Conservation (phyloP, 1,140 invertebrate species). For the Kradibia gibbosae region DNA sequence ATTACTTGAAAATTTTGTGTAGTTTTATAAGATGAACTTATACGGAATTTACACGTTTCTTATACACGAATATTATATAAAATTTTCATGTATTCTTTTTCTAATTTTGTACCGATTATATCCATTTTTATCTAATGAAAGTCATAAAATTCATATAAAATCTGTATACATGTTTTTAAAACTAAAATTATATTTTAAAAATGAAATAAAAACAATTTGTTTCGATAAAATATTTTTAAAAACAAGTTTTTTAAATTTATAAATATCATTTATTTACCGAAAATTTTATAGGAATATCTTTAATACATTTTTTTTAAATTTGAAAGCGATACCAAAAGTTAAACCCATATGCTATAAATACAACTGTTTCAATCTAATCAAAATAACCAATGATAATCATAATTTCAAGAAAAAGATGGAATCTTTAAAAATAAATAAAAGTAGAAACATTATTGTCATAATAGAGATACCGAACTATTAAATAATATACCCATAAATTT, state of each 20-base stretch:
- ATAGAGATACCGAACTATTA: background rate
- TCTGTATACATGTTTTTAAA: background rate
- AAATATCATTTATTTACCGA: background rate
- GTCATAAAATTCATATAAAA: background rate
- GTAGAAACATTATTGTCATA: conserved; percentile 13
- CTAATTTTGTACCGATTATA: conserved; percentile 20
- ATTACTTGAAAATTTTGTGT: too few species aligned
- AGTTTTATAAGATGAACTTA: too few species aligned
- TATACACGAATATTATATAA: background rate
- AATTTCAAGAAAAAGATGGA: background rate
- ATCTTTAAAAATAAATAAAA: conserved; percentile 19
- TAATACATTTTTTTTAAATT: background rate
- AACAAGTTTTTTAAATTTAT: too few species aligned
- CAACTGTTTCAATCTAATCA: conserved; percentile 14
- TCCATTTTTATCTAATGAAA: background rate
- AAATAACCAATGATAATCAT: background rate
- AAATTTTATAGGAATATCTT: background rate
- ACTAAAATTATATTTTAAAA: too few species aligned
- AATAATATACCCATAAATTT: background rate
- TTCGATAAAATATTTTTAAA: background rate
- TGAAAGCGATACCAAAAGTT: conserved; percentile 34
- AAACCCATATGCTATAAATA: background rate
- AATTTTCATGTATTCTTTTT: conserved; percentile 5
- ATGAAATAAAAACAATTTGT: background rate
- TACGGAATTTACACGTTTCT: background rate